Percentiles rank a stretch among this genome's conserved stretches.
These are phyloP conservation scores for Pholis gunnellus DNA, from an alignment of 2,113 vertebrate genomes.

Conservation along the genomic window DNA sequence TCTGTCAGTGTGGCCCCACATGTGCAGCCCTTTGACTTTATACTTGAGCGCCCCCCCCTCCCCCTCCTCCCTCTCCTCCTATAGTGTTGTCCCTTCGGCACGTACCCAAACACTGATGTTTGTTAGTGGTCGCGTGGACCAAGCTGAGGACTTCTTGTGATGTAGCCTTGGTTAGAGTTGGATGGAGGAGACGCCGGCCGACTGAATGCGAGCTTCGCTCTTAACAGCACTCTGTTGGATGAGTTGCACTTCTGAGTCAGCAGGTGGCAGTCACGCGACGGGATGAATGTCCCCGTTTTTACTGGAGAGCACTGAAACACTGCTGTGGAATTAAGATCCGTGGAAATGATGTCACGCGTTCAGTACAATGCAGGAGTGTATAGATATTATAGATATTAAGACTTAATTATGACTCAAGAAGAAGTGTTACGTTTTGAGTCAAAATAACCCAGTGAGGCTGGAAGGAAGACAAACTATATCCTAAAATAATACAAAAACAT, in stretches of 20 bases:
- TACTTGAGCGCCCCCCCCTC: conserved; percentile 53
- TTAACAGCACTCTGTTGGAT: not conserved
- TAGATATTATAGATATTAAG: not conserved
- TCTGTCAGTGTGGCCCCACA: conserved; percentile 65
- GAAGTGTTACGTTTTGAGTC: not conserved
- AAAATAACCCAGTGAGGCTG: not conserved
- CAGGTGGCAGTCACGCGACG: conserved; percentile 66
- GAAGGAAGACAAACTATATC: not conserved
- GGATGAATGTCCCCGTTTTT: not conserved
- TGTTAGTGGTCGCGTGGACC: conserved; percentile 86
- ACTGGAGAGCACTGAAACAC: not conserved
- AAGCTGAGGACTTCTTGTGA: conserved; percentile 86
- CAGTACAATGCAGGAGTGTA: too few species aligned
- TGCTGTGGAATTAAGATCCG: not conserved
- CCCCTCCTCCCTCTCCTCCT: conserved; percentile 42
- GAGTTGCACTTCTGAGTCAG: conserved; percentile 37
- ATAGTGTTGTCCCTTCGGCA: conserved; percentile 84
- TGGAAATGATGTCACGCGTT: not conserved
- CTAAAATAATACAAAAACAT: not conserved
- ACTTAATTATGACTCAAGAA: not conserved
- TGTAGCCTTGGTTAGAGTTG: conserved; percentile 77
- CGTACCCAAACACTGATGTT: conserved; percentile 88
- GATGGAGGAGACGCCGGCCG: conserved; percentile 75
- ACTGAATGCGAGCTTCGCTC: conserved; percentile 67
- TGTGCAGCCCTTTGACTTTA: conserved; percentile 70